Conservation (phyloP, 2,797 vertebrate genomes). For the Urocyon cinereoargenteus region DNA sequence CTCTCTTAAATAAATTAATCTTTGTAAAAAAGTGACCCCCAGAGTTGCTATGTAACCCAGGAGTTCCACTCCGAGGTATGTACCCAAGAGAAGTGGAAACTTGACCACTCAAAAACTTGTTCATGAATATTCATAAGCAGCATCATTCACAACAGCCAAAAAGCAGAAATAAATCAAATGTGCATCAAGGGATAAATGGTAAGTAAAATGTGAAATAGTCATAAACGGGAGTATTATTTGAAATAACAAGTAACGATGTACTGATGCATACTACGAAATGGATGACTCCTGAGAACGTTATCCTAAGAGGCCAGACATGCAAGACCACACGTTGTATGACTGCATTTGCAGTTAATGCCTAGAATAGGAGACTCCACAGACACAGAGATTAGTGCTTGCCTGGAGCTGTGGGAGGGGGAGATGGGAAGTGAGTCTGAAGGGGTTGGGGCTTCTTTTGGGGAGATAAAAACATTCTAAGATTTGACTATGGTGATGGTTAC, state of each 20-base stretch:
- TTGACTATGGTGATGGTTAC: background rate
- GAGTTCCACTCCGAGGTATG: rapidly evolving
- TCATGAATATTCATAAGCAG: background rate
- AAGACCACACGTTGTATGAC: background rate
- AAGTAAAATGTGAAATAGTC: rapidly evolving
- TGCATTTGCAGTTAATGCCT: rapidly evolving
- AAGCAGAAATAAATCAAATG: background rate
- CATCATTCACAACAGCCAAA: background rate
- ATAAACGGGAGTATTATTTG: rapidly evolving
- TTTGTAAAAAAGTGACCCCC: background rate
- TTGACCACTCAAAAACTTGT: background rate
- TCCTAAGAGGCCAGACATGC: no score
- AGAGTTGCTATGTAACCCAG: background rate
- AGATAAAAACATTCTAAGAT: background rate
- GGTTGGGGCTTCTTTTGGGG: background rate
- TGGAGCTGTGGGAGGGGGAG: no score
- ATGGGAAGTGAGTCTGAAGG: background rate
- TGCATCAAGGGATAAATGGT: background rate
- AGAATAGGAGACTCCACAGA: background rate
- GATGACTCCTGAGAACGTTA: background rate
- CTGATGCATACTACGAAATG: rapidly evolving
- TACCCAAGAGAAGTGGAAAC: no score
- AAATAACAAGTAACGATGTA: background rate
- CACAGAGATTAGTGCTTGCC: background rate
- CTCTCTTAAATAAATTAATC: background rate